These are phyloP conservation scores for Butastur rufipennis DNA, from an alignment of 2,113 vertebrate genomes.

Conservation along the genomic window DNA sequence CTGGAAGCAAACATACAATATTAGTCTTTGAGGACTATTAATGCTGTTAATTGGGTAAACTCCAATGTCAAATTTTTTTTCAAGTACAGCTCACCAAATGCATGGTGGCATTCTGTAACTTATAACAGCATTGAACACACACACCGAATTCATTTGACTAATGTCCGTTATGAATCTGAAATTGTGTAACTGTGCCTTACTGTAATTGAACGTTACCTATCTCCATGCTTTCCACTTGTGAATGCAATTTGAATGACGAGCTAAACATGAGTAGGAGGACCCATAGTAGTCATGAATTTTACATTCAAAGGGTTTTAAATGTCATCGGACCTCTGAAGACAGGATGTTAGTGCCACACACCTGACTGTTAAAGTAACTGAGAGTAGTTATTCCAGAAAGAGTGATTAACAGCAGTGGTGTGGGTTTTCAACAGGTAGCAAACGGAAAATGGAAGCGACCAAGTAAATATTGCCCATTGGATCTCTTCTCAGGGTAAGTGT, in stretches of 20 bases:
- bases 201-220: not conserved
- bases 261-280: not conserved
- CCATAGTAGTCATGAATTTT: not conserved
- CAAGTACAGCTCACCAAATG: not conserved
- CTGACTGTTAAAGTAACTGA: not conserved
- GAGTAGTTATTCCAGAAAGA: not conserved
- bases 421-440: slow-evolving; percentile 82
- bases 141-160: accelerated
- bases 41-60: not conserved
- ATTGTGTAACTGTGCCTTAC: not conserved
- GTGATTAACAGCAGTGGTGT: not conserved
- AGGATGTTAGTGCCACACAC: not conserved
- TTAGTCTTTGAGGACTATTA: not conserved
- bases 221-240: not conserved
- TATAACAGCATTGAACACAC: not conserved
- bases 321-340: not conserved
- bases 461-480: slow-evolving; percentile 96
- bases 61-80: not conserved
- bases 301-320: not conserved
- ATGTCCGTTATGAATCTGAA: not conserved
- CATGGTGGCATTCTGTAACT: not conserved
- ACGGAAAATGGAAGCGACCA: slow-evolving; percentile 92
- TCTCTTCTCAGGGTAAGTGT: slow-evolving; percentile 91
- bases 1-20: not conserved
- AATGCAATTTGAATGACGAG: not conserved